These are phyloP conservation scores for Lasioglossum malachurum DNA, from an alignment of 2,888 invertebrate genomes.

Conservation along the genomic window DNA sequence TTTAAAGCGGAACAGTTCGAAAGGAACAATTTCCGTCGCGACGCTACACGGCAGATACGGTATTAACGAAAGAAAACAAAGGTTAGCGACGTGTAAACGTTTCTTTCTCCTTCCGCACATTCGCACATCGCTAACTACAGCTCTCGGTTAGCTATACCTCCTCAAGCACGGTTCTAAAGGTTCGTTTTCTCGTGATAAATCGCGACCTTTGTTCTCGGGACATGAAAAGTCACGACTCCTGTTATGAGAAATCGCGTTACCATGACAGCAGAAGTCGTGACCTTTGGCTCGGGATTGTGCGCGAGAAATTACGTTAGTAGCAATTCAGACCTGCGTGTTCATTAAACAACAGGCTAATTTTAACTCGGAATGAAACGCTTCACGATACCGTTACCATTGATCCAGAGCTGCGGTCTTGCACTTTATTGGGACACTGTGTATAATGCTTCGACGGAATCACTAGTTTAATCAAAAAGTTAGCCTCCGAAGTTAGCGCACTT, in stretches of 20 bases:
- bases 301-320: not conserved
- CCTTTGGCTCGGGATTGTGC: not conserved
- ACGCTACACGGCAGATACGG: not conserved
- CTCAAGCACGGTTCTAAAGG: not conserved
- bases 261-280: not conserved
- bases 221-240: not conserved
- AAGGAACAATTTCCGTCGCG: not conserved
- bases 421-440: not conserved
- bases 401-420: not conserved
- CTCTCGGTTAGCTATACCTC: not conserved
- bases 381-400: not conserved
- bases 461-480: not conserved
- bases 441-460: not conserved
- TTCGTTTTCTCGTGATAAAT: not conserved
- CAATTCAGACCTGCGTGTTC: not conserved
- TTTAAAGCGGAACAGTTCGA: not conserved
- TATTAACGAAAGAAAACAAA: not conserved
- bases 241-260: not conserved
- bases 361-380: not conserved
- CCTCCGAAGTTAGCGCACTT: not conserved
- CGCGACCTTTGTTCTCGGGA: not conserved
- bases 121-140: not conserved
- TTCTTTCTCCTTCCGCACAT: not conserved
- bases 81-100: not conserved
- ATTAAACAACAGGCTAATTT: not conserved